Evolutionary conservation across 1,140 invertebrate species (phyloP).

Genomic region (Zaprionus kolodkinae): DNA sequence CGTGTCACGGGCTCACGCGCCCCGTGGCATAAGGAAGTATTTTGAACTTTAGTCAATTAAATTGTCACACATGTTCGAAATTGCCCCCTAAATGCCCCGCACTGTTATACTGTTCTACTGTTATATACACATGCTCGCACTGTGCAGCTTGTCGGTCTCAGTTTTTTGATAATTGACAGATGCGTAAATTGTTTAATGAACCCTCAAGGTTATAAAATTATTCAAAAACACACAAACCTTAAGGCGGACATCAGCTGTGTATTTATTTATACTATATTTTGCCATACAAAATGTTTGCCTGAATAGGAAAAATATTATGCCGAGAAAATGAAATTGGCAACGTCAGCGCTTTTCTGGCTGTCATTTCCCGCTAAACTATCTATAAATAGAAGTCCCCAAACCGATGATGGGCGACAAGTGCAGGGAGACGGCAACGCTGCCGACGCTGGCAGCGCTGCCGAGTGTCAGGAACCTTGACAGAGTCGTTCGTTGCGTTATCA

Average conservation of each 20-base stretch:
- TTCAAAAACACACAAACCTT: conserved; percentile 3
- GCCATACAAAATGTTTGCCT: not conserved
- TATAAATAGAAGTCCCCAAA: conserved; percentile 54
- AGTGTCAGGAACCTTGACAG: conserved; percentile 34
- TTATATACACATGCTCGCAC: not conserved
- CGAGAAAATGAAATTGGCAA: conserved; percentile 38
- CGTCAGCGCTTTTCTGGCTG: conserved; percentile 43
- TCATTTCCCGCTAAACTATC: conserved; percentile 59
- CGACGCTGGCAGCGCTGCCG: conserved; percentile 6
- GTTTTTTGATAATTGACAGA: not conserved
- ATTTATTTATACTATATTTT: not conserved
- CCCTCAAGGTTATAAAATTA: conserved; percentile 22
- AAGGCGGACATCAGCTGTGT: not conserved
- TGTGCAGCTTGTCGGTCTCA: no score
- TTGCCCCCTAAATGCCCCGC: not conserved
- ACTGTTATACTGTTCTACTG: not conserved
- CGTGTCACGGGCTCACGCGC: not conserved
- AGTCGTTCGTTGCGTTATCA: conserved; percentile 21
- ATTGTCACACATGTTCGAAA: not conserved
- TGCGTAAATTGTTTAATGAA: conserved; percentile 8
- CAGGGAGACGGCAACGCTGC: conserved; percentile 8
- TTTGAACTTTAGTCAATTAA: not conserved
- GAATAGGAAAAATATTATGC: conserved; percentile 2
- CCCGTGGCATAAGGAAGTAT: not conserved
- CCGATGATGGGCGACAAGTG: conserved; percentile 32